Conservation (phyloP, 2,113 vertebrate genomes). For the Eleginops maclovinus region DNA sequence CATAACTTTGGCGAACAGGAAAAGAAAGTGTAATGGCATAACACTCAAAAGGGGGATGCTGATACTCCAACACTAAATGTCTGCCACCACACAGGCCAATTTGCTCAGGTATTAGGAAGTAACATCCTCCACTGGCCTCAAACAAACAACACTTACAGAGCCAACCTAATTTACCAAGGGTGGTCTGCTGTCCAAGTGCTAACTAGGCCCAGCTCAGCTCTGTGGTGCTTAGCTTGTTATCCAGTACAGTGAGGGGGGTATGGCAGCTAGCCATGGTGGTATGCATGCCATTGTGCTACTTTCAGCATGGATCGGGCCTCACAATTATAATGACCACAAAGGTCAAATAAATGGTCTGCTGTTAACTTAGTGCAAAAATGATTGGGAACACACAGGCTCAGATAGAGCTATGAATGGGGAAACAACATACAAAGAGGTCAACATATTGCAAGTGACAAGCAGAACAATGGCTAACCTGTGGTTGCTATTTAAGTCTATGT, state of each 20-base stretch:
- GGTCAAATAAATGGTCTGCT: slow-evolving; percentile 61
- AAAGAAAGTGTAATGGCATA: not conserved
- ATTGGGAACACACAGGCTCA: slow-evolving; percentile 53
- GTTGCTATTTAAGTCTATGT: slow-evolving; percentile 66
- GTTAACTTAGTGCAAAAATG: slow-evolving; percentile 57
- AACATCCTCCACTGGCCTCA: slow-evolving; percentile 22
- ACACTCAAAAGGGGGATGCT: not conserved
- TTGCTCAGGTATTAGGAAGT: slow-evolving; percentile 2
- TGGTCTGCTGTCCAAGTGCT: slow-evolving; percentile 53
- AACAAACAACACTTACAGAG: slow-evolving; percentile 38
- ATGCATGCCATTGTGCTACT: slow-evolving; percentile 62
- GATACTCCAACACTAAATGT: not conserved
- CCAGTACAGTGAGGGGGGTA: slow-evolving; percentile 48
- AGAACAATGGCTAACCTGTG: slow-evolving; percentile 65
- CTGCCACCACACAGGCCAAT: not conserved
- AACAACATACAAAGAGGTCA: slow-evolving; percentile 48
- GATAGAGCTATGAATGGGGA: slow-evolving; percentile 39
- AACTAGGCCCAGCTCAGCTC: slow-evolving; percentile 37
- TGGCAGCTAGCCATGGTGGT: slow-evolving; percentile 65
- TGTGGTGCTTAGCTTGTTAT: slow-evolving; percentile 43
- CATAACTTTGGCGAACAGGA: not conserved
- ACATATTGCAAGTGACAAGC: slow-evolving; percentile 61
- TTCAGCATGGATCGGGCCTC: slow-evolving; percentile 56
- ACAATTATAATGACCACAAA: slow-evolving; percentile 66
- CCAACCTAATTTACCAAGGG: slow-evolving; percentile 43